Evolutionary conservation across 2,797 vertebrate genomes (phyloP).

Genomic region (Pelodytes ibericus): DNA sequence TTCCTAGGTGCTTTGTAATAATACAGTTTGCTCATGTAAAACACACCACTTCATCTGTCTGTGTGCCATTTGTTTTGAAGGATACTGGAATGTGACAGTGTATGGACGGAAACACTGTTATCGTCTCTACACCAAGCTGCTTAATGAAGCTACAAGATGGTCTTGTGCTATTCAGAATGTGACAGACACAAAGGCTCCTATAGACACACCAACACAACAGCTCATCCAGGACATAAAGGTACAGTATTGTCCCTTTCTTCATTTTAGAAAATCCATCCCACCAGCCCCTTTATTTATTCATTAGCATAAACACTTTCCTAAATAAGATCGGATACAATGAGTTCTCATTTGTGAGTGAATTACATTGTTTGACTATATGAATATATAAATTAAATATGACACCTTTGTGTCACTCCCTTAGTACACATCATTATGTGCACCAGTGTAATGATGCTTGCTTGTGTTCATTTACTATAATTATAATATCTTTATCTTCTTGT

Average conservation of each 20-base stretch:
- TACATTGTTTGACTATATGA: too few species aligned
- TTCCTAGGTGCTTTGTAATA: too few species aligned
- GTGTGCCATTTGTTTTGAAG: slow-evolving; percentile 63
- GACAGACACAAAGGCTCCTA: slow-evolving; percentile 91
- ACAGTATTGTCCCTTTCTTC: slow-evolving; percentile 15
- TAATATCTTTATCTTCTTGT: slow-evolving; percentile 14
- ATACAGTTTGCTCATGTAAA: too few species aligned
- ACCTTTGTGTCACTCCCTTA: too few species aligned
- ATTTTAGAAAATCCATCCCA: too few species aligned
- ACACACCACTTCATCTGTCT: too few species aligned
- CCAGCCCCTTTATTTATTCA: too few species aligned
- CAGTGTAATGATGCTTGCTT: background rate
- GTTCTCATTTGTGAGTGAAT: too few species aligned
- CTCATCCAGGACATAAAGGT: slow-evolving; percentile 97
- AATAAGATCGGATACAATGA: too few species aligned
- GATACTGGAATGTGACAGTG: slow-evolving; percentile 91
- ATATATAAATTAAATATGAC: too few species aligned
- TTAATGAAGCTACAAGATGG: slow-evolving; percentile 92
- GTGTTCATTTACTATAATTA: background rate
- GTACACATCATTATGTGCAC: background rate
- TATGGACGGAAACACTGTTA: slow-evolving; percentile 94
- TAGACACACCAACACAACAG: slow-evolving; percentile 95
- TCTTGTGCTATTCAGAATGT: slow-evolving; percentile 90
- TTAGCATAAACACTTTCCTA: too few species aligned
- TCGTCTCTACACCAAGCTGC: slow-evolving; percentile 89